Conservation (phyloP, 1,140 invertebrate species). For the Hydropsyche tenuis region DNA sequence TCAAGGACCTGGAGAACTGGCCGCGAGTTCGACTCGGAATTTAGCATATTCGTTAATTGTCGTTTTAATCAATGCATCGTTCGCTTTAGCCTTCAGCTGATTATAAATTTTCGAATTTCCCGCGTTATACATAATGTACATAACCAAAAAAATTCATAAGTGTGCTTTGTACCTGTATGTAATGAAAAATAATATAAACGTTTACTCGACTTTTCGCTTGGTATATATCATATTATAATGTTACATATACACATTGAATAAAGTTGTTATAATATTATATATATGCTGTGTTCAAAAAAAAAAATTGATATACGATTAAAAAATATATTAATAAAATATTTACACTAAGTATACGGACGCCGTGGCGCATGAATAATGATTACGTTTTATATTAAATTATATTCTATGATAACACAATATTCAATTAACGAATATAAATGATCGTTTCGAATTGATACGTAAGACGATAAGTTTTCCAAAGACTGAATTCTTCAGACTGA, state of each 20-base stretch:
- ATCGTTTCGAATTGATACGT: slow-evolving; percentile 9
- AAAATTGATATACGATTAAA: slow-evolving; percentile 37
- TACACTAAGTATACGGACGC: slow-evolving; percentile 23
- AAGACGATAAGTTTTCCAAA: slow-evolving; percentile 33
- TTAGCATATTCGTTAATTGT: neutral
- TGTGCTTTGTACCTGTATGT: slow-evolving; percentile 35
- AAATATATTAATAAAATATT: slow-evolving; percentile 24
- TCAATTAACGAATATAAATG: too few relatives aligned
- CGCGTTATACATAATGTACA: slow-evolving; percentile 18
- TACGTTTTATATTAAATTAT: slow-evolving; percentile 8
- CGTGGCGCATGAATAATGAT: neutral
- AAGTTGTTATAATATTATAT: slow-evolving; percentile 15
- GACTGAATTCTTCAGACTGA: slow-evolving; percentile 38
- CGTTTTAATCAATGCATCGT: slow-evolving; percentile 3
- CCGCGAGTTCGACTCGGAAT: slow-evolving; percentile 14
- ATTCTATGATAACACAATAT: neutral
- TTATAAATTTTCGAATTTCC: slow-evolving; percentile 27
- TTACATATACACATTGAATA: slow-evolving; percentile 16
- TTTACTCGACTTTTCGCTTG: slow-evolving; percentile 17
- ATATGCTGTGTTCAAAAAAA: slow-evolving; percentile 32
- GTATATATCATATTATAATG: neutral
- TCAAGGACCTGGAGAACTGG: slow-evolving; percentile 43
- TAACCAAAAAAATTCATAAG: slow-evolving; percentile 18
- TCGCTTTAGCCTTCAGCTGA: slow-evolving; percentile 16
- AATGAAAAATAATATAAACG: neutral